Base-by-base conservation (phyloP, 2,888 invertebrate species). In the Cerastoderma edule region DNA sequence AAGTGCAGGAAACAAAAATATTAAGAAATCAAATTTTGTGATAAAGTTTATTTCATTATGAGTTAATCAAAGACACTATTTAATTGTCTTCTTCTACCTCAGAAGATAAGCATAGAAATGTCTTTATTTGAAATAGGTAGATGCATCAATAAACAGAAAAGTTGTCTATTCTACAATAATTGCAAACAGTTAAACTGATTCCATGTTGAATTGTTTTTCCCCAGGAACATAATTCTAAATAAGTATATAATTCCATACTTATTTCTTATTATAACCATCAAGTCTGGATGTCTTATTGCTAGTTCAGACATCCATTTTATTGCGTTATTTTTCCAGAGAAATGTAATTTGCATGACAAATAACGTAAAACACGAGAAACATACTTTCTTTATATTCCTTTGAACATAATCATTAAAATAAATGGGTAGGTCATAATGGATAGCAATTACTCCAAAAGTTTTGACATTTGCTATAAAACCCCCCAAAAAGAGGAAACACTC, bases 401-500 rank as follows among this genome's bases (percentile, higher is more conserved):
- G 64, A 66, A 75, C 66, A 70, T 70, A 30, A 60, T 70, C 75
- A 60, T 75, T 60, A 77, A 73, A 73, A 73, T 67, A 77, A 72
- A 70, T 60, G 70, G 60, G 54, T 73, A 73, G 64, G 67, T 73
- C 69, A 67, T 35, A 60, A 53, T 30, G 46, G 48, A 50, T 60
- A 39, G 50, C 69, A 76, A 68, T 76, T 76, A 69, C 72, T 32
- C 46, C 27, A 53, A 28, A 28, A 16, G n/a, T 35, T 48, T 56
- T 72, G 76, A 68, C 72, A 77, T 54, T 68, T 67, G 66, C 46
- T 65, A 63, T 70, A 73, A 69, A 73, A 69, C 13, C 24, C 28
- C 46, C 35, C 57, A 57, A 76, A 66, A 60, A 64, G 30, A 65
- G 60, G 69, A 69, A 72, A 66, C 65, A 69, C 66, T 57, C 60